Conservation (phyloP, 2,113 vertebrate genomes). For the Cisticola juncidis region DNA sequence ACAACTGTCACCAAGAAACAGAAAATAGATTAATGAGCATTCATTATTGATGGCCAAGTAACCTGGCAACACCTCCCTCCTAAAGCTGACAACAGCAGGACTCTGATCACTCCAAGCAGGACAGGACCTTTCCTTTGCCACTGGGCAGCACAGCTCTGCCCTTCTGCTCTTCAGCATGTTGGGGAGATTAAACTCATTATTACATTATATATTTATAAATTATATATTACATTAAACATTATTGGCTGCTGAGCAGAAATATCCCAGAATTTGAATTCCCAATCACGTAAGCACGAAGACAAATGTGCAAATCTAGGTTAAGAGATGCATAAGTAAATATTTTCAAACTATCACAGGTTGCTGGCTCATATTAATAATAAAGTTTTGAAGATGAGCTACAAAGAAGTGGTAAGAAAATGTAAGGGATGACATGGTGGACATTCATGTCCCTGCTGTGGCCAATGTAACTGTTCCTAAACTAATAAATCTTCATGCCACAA, state of each 20-base stretch:
- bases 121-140: neutral
- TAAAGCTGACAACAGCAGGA: neutral
- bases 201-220: no score
- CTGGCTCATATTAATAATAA: neutral
- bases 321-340: neutral
- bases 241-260: neutral
- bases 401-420: neutral
- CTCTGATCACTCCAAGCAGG: neutral
- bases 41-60: constrained; percentile 28
- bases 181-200: neutral
- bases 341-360: neutral
- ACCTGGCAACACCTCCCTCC: constrained; percentile 17
- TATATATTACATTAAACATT: no score
- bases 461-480: neutral
- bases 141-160: neutral
- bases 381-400: neutral
- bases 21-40: constrained; percentile 10
- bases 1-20: constrained; percentile 23
- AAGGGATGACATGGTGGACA: neutral
- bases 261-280: neutral
- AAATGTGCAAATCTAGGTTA: neutral
- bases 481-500: neutral
- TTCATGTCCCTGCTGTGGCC: neutral
- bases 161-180: neutral
- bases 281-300: neutral